Conservation (phyloP, 2,797 vertebrate genomes). For the Buphagus erythrorhynchus region DNA sequence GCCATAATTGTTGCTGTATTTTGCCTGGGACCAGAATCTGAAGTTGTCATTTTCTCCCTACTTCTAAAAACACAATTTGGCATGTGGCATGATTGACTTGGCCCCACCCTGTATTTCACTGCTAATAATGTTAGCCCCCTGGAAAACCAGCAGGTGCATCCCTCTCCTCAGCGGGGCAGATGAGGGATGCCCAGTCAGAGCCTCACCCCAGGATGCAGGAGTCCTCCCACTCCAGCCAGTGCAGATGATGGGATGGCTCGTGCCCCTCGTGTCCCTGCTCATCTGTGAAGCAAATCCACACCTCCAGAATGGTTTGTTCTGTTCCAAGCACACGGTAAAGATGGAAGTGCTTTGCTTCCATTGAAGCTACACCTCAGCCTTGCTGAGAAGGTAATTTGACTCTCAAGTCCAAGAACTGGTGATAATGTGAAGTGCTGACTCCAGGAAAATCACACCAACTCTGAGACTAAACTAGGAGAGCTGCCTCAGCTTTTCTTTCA, state of each 20-base stretch:
- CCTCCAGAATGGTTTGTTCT: neutral
- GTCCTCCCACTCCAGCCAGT: neutral
- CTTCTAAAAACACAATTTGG: neutral
- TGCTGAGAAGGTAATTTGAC: neutral
- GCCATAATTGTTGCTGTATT: neutral
- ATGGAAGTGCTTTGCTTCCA: neutral
- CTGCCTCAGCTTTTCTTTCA: neutral
- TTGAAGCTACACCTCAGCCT: neutral
- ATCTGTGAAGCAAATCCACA: neutral
- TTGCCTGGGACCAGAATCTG: neutral
- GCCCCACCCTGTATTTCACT: neutral
- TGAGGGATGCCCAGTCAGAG: neutral
- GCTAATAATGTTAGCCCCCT: neutral
- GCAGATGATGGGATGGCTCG: neutral
- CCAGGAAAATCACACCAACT: neutral
- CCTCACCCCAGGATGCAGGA: neutral
- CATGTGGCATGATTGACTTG: accelerated
- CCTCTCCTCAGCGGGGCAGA: accelerated
- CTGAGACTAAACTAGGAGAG: neutral
- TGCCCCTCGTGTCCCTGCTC: neutral
- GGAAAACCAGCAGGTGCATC: neutral
- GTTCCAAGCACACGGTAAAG: neutral
- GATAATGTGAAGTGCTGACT: neutral
- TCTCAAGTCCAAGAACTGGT: neutral
- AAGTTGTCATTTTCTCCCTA: neutral